These are phyloP conservation scores for Phataginus tetradactyla DNA, from an alignment of 2,797 vertebrate genomes.

Conservation along the genomic window DNA sequence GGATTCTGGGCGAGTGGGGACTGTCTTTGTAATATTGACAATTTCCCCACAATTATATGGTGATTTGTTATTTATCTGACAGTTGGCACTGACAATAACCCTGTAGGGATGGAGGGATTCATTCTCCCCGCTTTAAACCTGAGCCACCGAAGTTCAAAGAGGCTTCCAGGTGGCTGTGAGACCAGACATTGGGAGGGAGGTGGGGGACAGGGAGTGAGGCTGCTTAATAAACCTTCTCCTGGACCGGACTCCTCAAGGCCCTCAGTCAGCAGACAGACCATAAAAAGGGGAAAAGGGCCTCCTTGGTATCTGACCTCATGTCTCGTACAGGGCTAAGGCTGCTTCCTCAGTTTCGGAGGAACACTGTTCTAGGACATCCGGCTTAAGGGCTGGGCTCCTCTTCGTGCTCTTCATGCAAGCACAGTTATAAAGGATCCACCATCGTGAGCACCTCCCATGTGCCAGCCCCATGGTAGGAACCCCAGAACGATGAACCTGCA, in stretches of 20 bases:
- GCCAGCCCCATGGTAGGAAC: not conserved
- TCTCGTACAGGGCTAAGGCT: not conserved
- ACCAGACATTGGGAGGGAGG: not conserved
- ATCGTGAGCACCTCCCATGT: not conserved
- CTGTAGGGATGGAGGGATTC: not conserved
- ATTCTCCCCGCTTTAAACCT: not conserved
- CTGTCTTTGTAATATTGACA: not conserved
- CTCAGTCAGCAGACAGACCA: not conserved
- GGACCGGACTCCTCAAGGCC: not conserved
- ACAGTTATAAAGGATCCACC: too few relatives aligned
- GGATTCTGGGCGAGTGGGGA: not conserved
- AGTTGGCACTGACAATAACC: not conserved
- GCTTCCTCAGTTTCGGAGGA: fast-evolving
- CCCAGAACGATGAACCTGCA: fast-evolving
- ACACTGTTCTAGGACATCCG: not conserved
- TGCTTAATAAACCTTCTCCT: not conserved
- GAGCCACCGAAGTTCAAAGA: not conserved
- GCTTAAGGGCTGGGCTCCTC: not conserved
- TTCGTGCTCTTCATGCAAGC: not conserved
- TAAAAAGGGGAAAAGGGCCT: not conserved
- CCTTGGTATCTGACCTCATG: not conserved
- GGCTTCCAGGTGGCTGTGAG: fast-evolving
- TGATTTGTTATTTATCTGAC: not conserved
- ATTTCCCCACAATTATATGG: fast-evolving
- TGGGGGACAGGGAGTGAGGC: too few relatives aligned